Evolutionary conservation across 2,888 invertebrate genomes (phyloP).

Genomic region (Zaprionus obscuricornis): DNA sequence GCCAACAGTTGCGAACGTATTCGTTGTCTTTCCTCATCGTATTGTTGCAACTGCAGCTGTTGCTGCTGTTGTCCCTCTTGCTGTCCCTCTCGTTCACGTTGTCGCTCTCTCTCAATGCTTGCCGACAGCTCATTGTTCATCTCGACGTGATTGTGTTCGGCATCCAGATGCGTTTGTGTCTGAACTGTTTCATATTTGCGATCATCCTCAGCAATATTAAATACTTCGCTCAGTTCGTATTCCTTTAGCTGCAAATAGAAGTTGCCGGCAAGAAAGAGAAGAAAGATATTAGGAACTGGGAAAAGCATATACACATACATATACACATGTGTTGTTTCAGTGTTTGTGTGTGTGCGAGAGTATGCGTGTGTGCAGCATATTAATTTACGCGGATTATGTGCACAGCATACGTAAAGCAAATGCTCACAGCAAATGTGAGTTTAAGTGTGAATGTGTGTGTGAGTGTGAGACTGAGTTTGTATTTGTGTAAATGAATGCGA

Average conservation of each 20-base stretch:
- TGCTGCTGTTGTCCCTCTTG: conserved; percentile 30
- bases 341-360: neutral
- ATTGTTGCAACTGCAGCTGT: conserved; percentile 78
- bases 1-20: conserved; percentile 81
- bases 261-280: neutral
- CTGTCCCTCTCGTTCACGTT: conserved; percentile 84
- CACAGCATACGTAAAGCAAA: conserved; percentile 52
- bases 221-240: conserved; percentile 94
- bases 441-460: too few relatives aligned
- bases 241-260: conserved; percentile 88
- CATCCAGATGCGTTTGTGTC: conserved; percentile 83
- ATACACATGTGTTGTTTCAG: conserved; percentile 39
- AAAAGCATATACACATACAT: conserved; percentile 41
- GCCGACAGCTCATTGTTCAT: conserved; percentile 90
- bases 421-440: conserved; percentile 31
- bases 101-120: conserved; percentile 91
- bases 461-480: too few relatives aligned
- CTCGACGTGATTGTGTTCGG: conserved; percentile 85
- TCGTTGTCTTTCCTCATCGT: conserved; percentile 84
- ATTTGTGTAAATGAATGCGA: conserved; percentile 14
- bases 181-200: conserved; percentile 88
- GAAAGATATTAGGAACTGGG: conserved; percentile 14
- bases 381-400: conserved; percentile 75
- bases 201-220: conserved; percentile 92
- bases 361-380: conserved; percentile 66